phyloP scores from a whole-genome alignment of 2,797 vertebrate genomes.

The Petrocephalus sullivani region DNA sequence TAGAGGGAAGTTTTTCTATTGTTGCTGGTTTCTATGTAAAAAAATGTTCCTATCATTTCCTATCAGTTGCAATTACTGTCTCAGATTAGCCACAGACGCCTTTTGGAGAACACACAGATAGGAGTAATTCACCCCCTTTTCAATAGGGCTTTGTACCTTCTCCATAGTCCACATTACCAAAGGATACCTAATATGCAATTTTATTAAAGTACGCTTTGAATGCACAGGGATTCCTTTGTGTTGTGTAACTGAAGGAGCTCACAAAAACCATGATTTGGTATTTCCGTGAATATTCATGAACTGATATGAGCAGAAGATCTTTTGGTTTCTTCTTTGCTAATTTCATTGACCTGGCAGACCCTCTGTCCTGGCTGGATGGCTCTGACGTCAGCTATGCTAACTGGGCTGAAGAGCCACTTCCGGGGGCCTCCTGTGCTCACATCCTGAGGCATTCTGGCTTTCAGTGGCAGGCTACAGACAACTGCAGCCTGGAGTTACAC shows the following conservation, averaged over 20 bases:
- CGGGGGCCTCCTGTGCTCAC: slow-evolving; percentile 62
- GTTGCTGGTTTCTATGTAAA: slow-evolving; percentile 29
- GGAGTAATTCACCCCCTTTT: slow-evolving; percentile 3
- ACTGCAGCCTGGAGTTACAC: slow-evolving; percentile 74
- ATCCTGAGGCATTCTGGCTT: slow-evolving; percentile 68
- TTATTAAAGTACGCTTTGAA: slow-evolving; percentile 10
- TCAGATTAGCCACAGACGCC: slow-evolving; percentile 38
- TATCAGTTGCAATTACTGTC: slow-evolving; percentile 31
- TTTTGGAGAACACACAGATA: slow-evolving; percentile 20
- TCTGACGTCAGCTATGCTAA: slow-evolving; percentile 78
- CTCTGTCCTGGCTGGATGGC: slow-evolving; percentile 78
- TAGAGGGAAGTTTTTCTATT: slow-evolving; percentile 18
- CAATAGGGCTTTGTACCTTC: background rate
- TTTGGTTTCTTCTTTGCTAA: background rate
- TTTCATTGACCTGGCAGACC: slow-evolving; percentile 50
- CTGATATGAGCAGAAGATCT: background rate
- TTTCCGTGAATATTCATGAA: background rate
- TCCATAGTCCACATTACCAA: slow-evolving; percentile 30
- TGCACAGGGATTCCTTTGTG: background rate
- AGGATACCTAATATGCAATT: slow-evolving; percentile 9
- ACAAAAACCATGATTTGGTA: background rate
- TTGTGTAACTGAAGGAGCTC: background rate
- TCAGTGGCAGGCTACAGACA: slow-evolving; percentile 69
- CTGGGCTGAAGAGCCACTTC: slow-evolving; percentile 59
- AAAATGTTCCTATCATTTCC: slow-evolving; percentile 8